These are phyloP conservation scores for Hirundo rustica DNA, from an alignment of 2,797 vertebrate genomes.

Conservation along the genomic window DNA sequence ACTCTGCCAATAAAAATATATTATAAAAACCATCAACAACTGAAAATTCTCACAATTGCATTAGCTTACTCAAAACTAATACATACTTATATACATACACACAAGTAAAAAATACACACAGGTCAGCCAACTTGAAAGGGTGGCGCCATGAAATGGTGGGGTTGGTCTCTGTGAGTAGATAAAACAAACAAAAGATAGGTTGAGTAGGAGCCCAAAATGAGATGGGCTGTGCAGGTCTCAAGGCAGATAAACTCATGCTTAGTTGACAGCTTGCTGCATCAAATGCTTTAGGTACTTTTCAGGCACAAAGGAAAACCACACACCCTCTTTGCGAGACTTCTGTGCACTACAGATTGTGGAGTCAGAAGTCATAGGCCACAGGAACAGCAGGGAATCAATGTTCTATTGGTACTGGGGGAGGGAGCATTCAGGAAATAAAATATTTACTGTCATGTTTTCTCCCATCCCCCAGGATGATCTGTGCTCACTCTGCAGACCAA, in stretches of 20 bases:
- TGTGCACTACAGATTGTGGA: accelerated
- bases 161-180: neutral
- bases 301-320: neutral
- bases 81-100: neutral
- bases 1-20: conserved; percentile 60
- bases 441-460: neutral
- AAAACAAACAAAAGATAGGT: conserved; percentile 18
- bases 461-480: accelerated
- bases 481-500: neutral
- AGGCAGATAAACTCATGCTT: neutral
- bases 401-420: accelerated
- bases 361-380: neutral
- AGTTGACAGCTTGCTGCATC: neutral
- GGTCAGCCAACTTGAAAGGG: neutral
- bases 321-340: neutral
- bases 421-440: neutral
- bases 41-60: conserved; percentile 49
- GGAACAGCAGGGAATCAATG: neutral
- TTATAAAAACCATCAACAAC: neutral
- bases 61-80: conserved; percentile 49
- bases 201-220: neutral
- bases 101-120: neutral
- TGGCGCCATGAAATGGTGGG: neutral
- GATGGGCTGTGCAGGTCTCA: neutral
- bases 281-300: neutral